phyloP scores from a whole-genome alignment of 2,797 vertebrate species.

The Hippopotamyrus pictus region DNA sequence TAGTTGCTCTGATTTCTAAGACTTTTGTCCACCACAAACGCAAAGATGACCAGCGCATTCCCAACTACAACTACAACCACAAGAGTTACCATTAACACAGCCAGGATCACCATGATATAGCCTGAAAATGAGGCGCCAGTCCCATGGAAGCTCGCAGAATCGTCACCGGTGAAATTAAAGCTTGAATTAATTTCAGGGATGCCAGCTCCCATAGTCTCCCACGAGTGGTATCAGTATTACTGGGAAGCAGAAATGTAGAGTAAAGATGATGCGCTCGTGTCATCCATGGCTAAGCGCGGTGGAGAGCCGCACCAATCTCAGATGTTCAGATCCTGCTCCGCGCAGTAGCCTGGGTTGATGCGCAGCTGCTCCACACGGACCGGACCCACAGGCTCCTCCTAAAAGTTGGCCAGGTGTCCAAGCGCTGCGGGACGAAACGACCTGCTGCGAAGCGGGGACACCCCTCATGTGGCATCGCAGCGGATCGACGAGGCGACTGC shows the following conservation, averaged over 20 bases:
- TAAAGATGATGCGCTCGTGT: not conserved
- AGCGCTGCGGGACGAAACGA: not conserved
- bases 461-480: not conserved
- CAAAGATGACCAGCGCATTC: constrained; percentile 80
- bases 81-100: constrained; percentile 71
- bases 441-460: not conserved
- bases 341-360: not conserved
- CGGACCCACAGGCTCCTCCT: not conserved
- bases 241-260: not conserved
- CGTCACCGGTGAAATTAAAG: constrained; percentile 51
- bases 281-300: not conserved
- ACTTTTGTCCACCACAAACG: constrained; percentile 79
- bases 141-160: constrained; percentile 40
- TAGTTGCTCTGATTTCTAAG: constrained; percentile 83
- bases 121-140: constrained; percentile 50
- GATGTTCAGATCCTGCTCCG: not conserved
- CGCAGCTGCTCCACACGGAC: not conserved
- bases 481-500: not conserved
- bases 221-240: not conserved
- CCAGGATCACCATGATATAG: constrained; percentile 59
- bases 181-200: constrained; percentile 59
- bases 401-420: not conserved
- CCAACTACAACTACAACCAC: constrained; percentile 73
- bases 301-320: not conserved
- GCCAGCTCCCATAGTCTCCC: constrained; percentile 53